Evolutionary conservation across 2,113 vertebrate species (phyloP), one percentile per base, ranked within the genome.

Genomic region (Rhagologus leucostigma): DNA sequence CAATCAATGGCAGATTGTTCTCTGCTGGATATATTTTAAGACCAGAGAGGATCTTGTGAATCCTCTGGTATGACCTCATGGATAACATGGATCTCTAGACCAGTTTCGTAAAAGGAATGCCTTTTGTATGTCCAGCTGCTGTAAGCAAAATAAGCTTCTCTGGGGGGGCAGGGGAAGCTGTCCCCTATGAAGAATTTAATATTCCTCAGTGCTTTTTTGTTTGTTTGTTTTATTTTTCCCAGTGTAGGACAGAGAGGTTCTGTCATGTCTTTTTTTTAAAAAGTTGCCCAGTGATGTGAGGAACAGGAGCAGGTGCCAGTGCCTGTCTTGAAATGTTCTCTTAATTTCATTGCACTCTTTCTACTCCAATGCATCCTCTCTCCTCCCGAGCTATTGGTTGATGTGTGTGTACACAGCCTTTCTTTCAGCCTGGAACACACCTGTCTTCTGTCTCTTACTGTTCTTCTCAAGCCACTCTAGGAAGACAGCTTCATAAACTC

Each of bases 1-100:
- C 35, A 23, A 0, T 96, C 84, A 92, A 69, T 90, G 62, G 75
- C 42, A 90, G 64, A 85, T 92, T 96, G 90, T 96, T 95, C 55
- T 91, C 53, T 57, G 42, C 32, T 83, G 92, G 47, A 29, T 94
- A 0, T 94, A 70, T 96, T 97, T 96, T 84, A 90, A 52, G 78
- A 69, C 67, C 21, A 83, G 78, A 52, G 68, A 60, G 63, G 63
- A 74, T 93, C 67, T 93, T 90, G 47, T 35, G 44, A 89, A 67
- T 96, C 68, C 49, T 86, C 23, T 87, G 30, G 50, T 80, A 79
- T 93, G 82, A 69, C 44, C 17, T 90, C 67, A 47, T 67, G 79
- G 56, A 64, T 88, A 80, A 56, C 33, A 10, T 46, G 32, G 49
- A 57, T 71, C 7, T 3, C 57, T 79, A 30, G n/a, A 39, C 46